Evolutionary conservation across 2,113 vertebrate genomes (phyloP), one percentile per base, ranked within the genome.

Genomic region (Gadus macrocephalus): DNA sequence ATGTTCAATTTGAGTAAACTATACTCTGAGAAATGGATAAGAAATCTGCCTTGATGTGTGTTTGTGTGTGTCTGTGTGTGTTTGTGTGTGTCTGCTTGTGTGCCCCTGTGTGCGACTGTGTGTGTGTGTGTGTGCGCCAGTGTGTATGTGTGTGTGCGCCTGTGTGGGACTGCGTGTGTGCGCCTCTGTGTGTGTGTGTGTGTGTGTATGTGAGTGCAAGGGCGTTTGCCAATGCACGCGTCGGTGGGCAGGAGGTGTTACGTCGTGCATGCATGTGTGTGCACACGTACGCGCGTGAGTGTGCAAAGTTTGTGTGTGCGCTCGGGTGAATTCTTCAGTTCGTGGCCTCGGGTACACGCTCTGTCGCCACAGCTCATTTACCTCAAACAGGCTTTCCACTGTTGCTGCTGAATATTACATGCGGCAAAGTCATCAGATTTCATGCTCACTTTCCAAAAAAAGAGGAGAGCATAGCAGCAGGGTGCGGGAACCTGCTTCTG

Each of bases 371-470:
- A 58, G 55, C 55, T 58, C 55, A 58, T 58, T 58, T 58, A 58
- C 55, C 55, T 58, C 55, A n/a, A 58, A 58, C 17, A 38, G 68
- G 55, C 22, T 62, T 20, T 22, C 42, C 20, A 28, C 38, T 27
- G 42, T 64, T 59, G 60, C n/a, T 71, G 56, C 53, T 59, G 25
- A 66, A 72, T 66, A 58, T 72, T 58, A 31, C 63, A 58, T 28
- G 63, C n/a, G 67, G 42, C 64, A 53, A 53, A 67, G 65, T 62
- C 65, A 73, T 67, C 65, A 55, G 49, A 28, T 74, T 69, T 64
- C 53, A 69, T n/a, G 63, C 66, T n/a, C 38, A 67, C 61, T 64
- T 55, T 38, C 72, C 15, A 53, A 71, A 67, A 27, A 27, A 61
- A 8, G 60, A 19, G 60, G 58, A 49, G 31, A 27, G n/a, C 27